Conservation (phyloP, 64 coral and sea anemone genomes). For the Platygyra sinensis region DNA sequence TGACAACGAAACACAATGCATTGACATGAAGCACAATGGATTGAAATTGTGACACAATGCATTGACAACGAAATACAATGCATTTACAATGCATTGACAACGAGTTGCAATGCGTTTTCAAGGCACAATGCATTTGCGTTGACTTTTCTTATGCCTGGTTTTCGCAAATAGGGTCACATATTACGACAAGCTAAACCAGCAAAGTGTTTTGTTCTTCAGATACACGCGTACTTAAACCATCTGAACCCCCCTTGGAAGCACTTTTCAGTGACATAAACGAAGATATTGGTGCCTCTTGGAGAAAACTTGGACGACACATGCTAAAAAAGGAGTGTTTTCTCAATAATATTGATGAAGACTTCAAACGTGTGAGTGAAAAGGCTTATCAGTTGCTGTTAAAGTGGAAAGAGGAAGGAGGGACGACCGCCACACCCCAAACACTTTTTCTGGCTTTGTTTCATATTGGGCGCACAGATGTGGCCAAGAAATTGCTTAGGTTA, state of each 20-base stretch:
- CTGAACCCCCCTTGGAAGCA: constrained; percentile 1
- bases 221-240: neutral
- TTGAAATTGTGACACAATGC: too few relatives aligned
- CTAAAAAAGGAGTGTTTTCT: constrained; percentile 73
- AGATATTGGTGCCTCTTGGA: constrained; percentile 78
- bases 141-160: too few relatives aligned
- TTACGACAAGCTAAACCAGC: neutral
- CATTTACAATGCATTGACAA: too few relatives aligned
- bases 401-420: constrained; percentile 73
- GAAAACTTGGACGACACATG: constrained; percentile 61
- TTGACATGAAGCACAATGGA: too few relatives aligned
- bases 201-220: neutral
- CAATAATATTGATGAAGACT: constrained; percentile 79
- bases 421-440: constrained; percentile 29
- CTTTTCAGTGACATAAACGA: constrained; percentile 71
- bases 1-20: too few relatives aligned
- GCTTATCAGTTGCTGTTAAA: constrained; percentile 78
- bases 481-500: constrained; percentile 60
- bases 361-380: constrained; percentile 74
- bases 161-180: too few relatives aligned
- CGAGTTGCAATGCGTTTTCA: too few relatives aligned
- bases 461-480: constrained; percentile 58
- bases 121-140: too few relatives aligned
- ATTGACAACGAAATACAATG: too few relatives aligned
- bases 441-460: constrained; percentile 51